Conservation (phyloP, 2,888 invertebrate genomes). For the Patella ulyssiponensis region DNA sequence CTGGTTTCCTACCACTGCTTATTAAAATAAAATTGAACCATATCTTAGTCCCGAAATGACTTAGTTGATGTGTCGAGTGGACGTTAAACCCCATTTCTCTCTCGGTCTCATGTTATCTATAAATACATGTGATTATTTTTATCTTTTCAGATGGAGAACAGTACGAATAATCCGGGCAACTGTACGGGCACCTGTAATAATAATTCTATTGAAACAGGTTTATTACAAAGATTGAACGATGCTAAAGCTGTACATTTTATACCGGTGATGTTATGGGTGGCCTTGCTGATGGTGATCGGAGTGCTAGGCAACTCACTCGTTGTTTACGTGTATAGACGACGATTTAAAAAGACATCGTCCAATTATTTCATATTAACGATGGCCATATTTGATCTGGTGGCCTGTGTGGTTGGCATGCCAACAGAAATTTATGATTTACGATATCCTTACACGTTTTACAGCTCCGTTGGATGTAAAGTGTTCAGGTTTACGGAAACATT, state of each 20-base stretch:
- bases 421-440: slow-evolving; percentile 57
- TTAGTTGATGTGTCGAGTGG: too few relatives aligned
- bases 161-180: too few relatives aligned
- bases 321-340: slow-evolving; percentile 54
- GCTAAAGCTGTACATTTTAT: slow-evolving; percentile 50
- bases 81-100: too few relatives aligned
- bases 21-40: too few relatives aligned
- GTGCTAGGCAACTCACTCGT: slow-evolving; percentile 57
- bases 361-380: slow-evolving; percentile 62
- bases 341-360: slow-evolving; percentile 57
- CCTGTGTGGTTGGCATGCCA: slow-evolving; percentile 59
- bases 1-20: too few relatives aligned
- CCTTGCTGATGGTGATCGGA: slow-evolving; percentile 54
- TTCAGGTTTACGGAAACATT: slow-evolving; percentile 53
- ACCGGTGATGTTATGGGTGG: slow-evolving; percentile 55
- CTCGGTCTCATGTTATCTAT: too few relatives aligned
- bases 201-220: background rate
- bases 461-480: slow-evolving; percentile 55
- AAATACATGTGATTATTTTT: too few relatives aligned
- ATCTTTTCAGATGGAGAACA: too few relatives aligned
- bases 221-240: slow-evolving; percentile 44
- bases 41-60: too few relatives aligned
- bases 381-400: slow-evolving; percentile 62
- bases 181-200: background rate
- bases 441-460: slow-evolving; percentile 58